phyloP scores from a whole-genome alignment of 2,888 invertebrate genomes.

The Drosophila mimetica region DNA sequence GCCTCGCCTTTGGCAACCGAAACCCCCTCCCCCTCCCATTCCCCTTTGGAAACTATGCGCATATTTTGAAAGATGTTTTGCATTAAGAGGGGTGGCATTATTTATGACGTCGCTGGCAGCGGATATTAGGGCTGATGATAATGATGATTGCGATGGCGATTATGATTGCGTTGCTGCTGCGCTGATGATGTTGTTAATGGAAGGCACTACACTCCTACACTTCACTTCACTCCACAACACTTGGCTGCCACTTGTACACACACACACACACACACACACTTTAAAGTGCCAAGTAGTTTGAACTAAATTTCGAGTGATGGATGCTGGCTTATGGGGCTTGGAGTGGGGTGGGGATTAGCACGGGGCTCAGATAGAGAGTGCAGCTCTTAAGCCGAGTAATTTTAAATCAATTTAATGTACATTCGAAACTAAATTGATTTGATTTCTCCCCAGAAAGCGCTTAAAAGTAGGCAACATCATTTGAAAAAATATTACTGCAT shows the following conservation, averaged over 20 bases:
- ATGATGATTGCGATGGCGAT: slow-evolving; percentile 28
- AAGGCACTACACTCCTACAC: slow-evolving; percentile 1
- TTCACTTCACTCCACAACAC: not conserved
- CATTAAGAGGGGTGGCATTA: slow-evolving; percentile 54
- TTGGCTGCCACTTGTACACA: slow-evolving; percentile 9
- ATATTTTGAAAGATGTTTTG: slow-evolving; percentile 67
- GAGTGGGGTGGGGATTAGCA: slow-evolving; percentile 8
- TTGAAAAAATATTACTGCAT: too few species aligned
- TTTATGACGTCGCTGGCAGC: slow-evolving; percentile 38
- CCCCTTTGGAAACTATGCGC: slow-evolving; percentile 43
- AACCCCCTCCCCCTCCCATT: not conserved
- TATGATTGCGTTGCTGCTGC: slow-evolving; percentile 2
- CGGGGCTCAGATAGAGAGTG: not conserved
- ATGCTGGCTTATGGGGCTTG: slow-evolving; percentile 28
- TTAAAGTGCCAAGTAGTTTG: slow-evolving; percentile 35
- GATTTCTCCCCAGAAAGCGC: too few species aligned
- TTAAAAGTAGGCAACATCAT: too few species aligned
- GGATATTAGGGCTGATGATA: slow-evolving; percentile 39
- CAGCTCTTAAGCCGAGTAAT: not conserved
- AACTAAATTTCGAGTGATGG: slow-evolving; percentile 39
- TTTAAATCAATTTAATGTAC: not conserved
- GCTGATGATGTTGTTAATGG: slow-evolving; percentile 35
- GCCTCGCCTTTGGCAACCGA: not conserved
- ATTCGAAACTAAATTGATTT: too few species aligned
- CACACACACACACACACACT: slow-evolving; percentile 28